Conservation (phyloP, 2,113 vertebrate genomes). For the Sebastes schlegelii region DNA sequence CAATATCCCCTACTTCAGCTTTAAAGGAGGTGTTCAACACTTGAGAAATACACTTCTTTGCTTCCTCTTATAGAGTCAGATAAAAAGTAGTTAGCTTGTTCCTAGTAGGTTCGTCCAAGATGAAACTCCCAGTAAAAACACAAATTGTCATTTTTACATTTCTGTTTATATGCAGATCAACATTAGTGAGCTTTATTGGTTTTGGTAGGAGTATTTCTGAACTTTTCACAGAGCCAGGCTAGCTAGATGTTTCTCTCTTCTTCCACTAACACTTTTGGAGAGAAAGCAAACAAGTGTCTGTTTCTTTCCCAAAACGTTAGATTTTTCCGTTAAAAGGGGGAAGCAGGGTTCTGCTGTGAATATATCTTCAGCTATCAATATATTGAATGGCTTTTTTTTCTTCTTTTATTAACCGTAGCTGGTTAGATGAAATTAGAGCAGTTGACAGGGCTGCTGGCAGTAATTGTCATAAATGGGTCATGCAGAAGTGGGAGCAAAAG, state of each 20-base stretch:
- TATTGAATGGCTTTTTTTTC: background rate
- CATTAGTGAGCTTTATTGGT: background rate
- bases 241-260: background rate
- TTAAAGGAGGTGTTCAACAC: too few species aligned
- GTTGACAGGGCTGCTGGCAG: conserved; percentile 34
- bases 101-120: background rate
- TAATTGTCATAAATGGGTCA: conserved; percentile 45
- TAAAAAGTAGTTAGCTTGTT: background rate
- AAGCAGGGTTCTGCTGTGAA: background rate
- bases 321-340: too few species aligned
- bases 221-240: background rate
- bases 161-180: background rate
- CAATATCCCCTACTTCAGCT: too few species aligned
- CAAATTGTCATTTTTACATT: background rate
- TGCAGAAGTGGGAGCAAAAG: conserved; percentile 45
- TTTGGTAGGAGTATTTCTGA: background rate
- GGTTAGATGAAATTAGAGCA: background rate
- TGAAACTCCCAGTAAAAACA: background rate
- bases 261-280: background rate
- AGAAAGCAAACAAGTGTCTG: background rate
- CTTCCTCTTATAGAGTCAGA: too few species aligned
- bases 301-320: background rate
- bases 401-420: conserved; percentile 6
- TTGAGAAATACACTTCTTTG: too few species aligned
- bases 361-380: background rate